Evolutionary conservation across 2,113 vertebrate genomes (phyloP), one percentile per base, ranked within the genome.

Genomic region (Thinocorus orbignyianus): DNA sequence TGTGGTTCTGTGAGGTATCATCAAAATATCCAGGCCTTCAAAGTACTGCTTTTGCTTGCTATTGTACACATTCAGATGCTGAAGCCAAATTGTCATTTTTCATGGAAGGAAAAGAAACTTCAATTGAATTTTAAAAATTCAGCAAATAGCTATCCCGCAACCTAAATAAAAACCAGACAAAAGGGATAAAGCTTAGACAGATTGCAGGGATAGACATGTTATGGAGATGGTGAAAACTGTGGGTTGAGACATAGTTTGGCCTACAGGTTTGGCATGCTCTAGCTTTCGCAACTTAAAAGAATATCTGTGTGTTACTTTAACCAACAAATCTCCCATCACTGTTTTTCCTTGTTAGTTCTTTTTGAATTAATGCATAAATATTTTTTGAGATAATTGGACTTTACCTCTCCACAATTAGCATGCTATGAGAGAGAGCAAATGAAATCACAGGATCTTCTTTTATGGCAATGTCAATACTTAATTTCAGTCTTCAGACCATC

Each of bases 291-390:
- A 58, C 66, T 44, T 73, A 4, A 46, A 77, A 61, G 3, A n/a
- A 46, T 48, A 66, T 91, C 58, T 84, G 7, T 66, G 9, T 31
- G 10, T 66, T 86, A 37, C 15, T 70, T 87, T 44, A 71, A 60
- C 39, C 28, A 69, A 1, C 31, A 13, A 48, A 33, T 60, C 20
- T 6, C 6, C 17, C 0, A 0, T 64, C 11, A 9, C 35, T 57
- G 14, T 73, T 93, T 39, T 87, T 81, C 31, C 31, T 78, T 72
- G 10, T 52, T 64, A 71, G 26, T 37, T 79, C 4, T 57, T 76
- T 89, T 89, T 71, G 0, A 95, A 72, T 72, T 62, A 83, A 83
- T 51, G 15, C 8, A n/a, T 79, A 81, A 91, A 39, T 84, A 55
- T 68, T 55, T 55, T 61, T 41, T 72, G 52, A 76, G 39, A 68